Conservation (phyloP, 2,888 invertebrate genomes). For the Aquatica leii region DNA sequence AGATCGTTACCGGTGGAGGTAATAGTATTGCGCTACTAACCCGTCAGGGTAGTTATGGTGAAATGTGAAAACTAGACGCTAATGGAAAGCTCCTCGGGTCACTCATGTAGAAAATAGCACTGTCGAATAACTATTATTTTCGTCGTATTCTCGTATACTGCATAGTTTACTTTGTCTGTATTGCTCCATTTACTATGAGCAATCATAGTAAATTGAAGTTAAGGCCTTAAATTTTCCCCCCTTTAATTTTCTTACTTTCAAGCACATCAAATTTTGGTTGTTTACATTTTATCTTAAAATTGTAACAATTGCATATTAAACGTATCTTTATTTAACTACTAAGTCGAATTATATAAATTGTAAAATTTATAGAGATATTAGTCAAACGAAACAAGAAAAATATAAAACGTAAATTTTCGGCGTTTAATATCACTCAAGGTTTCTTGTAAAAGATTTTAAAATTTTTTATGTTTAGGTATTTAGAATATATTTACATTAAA, state of each 20-base stretch:
- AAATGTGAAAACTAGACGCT: slow-evolving; percentile 47
- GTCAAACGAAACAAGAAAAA: too few relatives aligned
- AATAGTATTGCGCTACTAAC: slow-evolving; percentile 49
- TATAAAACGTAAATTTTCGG: too few relatives aligned
- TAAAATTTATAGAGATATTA: too few relatives aligned
- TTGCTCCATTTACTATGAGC: slow-evolving; percentile 31
- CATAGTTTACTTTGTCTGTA: slow-evolving; percentile 37
- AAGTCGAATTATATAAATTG: too few relatives aligned
- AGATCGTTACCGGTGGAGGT: slow-evolving; percentile 47
- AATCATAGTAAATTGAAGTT: slow-evolving; percentile 37
- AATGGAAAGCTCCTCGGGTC: slow-evolving; percentile 46
- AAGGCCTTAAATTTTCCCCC: slow-evolving; percentile 4
- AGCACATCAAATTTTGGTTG: slow-evolving; percentile 15
- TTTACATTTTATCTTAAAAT: neutral
- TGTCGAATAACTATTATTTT: slow-evolving; percentile 44
- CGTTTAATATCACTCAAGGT: too few relatives aligned
- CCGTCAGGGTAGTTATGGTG: slow-evolving; percentile 47
- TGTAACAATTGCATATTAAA: too few relatives aligned
- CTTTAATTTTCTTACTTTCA: slow-evolving; percentile 31
- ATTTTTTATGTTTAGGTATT: too few relatives aligned
- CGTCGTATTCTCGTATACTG: slow-evolving; percentile 32
- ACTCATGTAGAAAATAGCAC: slow-evolving; percentile 46
- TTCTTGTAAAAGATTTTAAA: too few relatives aligned
- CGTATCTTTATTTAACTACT: too few relatives aligned
- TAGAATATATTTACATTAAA: too few relatives aligned